Evolutionary conservation across 2,888 invertebrate genomes (phyloP), one percentile per base, ranked within the genome.

Genomic region (Lampropteryx suffumata): DNA sequence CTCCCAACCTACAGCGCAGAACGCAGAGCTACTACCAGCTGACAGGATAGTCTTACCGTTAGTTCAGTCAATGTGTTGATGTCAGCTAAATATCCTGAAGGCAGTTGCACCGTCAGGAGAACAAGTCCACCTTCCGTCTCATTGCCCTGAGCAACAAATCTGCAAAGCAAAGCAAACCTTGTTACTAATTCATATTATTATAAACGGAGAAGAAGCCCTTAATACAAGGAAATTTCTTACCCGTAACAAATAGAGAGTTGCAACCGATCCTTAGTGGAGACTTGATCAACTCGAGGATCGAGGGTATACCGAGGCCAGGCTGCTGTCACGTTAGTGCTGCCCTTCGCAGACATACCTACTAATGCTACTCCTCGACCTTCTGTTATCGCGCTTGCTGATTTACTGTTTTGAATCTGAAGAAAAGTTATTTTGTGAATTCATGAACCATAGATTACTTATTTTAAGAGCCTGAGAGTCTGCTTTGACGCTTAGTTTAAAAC

Each of bases 51-150:
- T 28, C 69, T 73, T 66, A 92, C 91, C 60, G 90, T 88, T n/a
- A 94, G 81, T 61, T 92, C 92, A 3, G 94, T 94, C 24, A 97
- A 84, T 0, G 94, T 94, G 65, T 94, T 94, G 59, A 93, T 84
- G 65, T 97, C 96, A 0, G 96, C 95, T 0, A 95, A 93, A 75
- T 95, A 98, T n/a, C 98, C 98, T 0, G 97, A 97, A 0, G 98
- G 97, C 50, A 98, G 90, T 55, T 94, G 94, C 0, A 98, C 95
- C 70, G 97, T 97, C 92, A 98, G 95, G 0, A 98, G 94, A 8
- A 97, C 96, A 94, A 98, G 95, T 61, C 98, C 98, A 55, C 96
- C 96, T 59, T 92, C 92, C 11, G 94, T 94, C 40, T 93, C 92
- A 65, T 93, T 92, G 27, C 92, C 92, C 53, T 85, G 92, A 45